Evolutionary conservation across 2,113 vertebrate genomes (phyloP), one percentile per base, ranked within the genome.

Genomic region (Dasyprocta punctata): DNA sequence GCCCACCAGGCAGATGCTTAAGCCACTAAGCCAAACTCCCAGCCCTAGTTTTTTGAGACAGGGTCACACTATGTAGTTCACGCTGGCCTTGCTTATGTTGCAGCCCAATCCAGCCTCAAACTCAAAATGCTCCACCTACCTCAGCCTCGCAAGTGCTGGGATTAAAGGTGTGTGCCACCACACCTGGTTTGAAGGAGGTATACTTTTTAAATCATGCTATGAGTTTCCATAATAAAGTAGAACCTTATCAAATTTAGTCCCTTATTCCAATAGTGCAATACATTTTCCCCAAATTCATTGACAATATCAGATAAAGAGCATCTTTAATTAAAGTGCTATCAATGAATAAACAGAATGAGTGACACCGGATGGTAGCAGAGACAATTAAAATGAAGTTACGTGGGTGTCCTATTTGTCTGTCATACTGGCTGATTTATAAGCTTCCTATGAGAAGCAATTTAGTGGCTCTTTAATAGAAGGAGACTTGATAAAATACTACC

Each of bases 401-500:
- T 82, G 94, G 78, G 20, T 86, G 90, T 97, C 49, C 58, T 98
- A 80, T 90, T 96, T 97, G 96, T 96, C 97, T 98, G 77, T 97
- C 97, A 97, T 96, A 77, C 56, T n/a, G 75, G 77, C 85, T 97
- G 80, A 98, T 97, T 97, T 98, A 98, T 96, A 91, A 96, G 65
- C 69, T 98, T 97, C 92, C 97, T 96, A 96, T 90, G 97, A 98
- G 95, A 98, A 95, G 81, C 92, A 96, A 98, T 96, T 96, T 97
- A 98, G 98, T 92, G 90, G 52, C 56, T 97, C 97, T 97, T 98
- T 98, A 98, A 98, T 96, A 98, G 96, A 98, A 97, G 44, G 38
- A 98, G 93, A 16, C 75, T 97, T 98, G 96, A 98, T 92, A 98
- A 98, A 98, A 98, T 92, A 94, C 90, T 63, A 96, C 80, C 96